Evolutionary conservation across 1,140 invertebrate genomes (phyloP).

Genomic region (Battus philenor): DNA sequence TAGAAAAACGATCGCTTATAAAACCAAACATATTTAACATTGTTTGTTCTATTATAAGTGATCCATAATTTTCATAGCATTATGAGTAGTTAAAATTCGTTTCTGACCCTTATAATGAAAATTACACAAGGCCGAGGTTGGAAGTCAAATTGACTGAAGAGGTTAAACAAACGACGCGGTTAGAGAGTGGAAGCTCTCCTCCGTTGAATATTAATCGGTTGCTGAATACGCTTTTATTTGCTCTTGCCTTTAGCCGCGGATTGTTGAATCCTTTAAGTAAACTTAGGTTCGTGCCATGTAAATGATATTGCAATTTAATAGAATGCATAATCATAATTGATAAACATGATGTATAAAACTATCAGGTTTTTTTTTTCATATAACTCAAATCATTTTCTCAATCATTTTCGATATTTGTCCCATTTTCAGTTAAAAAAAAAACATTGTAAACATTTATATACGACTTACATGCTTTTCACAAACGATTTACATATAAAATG

Average conservation of each 20-base stretch:
- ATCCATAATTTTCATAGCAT: conserved; percentile 38
- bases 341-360: too few relatives aligned
- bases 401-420: too few relatives aligned
- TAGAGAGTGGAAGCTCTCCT: conserved; percentile 58
- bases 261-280: conserved; percentile 8
- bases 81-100: conserved; percentile 57
- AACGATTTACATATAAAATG: too few relatives aligned
- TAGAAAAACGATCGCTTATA: too few relatives aligned
- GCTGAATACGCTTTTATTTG: conserved; percentile 73
- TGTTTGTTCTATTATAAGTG: too few relatives aligned
- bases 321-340: too few relatives aligned
- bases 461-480: too few relatives aligned
- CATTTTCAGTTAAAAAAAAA: too few relatives aligned
- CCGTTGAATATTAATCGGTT: conserved; percentile 71
- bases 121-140: conserved; percentile 70
- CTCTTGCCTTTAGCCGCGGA: conserved; percentile 40
- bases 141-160: conserved; percentile 74
- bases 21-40: too few relatives aligned
- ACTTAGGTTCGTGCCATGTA: neutral
- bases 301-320: neutral
- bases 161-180: conserved; percentile 73
- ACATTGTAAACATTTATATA: too few relatives aligned
- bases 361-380: too few relatives aligned
- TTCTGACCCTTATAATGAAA: conserved; percentile 66
- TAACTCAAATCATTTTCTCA: too few relatives aligned